Percentiles rank a stretch among this genome's conserved stretches.
Evolutionary conservation across 2,797 vertebrate species (phyloP).

Genomic region (Delichon dasypus): DNA sequence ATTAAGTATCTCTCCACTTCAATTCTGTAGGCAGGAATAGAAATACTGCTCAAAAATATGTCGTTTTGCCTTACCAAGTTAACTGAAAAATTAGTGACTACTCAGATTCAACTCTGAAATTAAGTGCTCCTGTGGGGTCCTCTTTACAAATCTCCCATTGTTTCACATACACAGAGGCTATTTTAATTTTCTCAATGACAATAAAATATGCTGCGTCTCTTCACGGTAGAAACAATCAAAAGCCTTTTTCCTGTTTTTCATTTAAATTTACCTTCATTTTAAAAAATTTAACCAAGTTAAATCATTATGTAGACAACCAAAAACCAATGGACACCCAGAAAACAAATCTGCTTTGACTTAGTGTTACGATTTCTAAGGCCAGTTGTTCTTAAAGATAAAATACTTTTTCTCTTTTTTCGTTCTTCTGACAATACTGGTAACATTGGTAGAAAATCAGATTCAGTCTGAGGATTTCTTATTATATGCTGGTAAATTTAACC

Average conservation of each 20-base stretch:
- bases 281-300: conserved; percentile 18
- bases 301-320: background rate
- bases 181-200: conserved; percentile 29
- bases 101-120: background rate
- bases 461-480: conserved; percentile 17
- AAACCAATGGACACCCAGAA: background rate
- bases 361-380: background rate
- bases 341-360: background rate
- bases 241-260: background rate
- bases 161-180: background rate
- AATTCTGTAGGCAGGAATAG: background rate
- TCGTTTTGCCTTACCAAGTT: background rate
- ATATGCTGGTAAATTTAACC: conserved; percentile 38
- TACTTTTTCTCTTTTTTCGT: background rate
- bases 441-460: background rate
- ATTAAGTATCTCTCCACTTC: background rate
- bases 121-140: conserved; percentile 20
- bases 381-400: background rate
- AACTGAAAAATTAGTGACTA: conserved; percentile 43
- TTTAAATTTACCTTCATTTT: conserved; percentile 21
- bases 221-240: conserved; percentile 1
- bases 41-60: background rate
- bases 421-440: background rate
- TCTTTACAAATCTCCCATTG: conserved; percentile 25
- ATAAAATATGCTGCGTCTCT: background rate